Evolutionary conservation across 2,113 vertebrate species (phyloP), one percentile per base, ranked within the genome.

Genomic region (Mesitornis unicolor): DNA sequence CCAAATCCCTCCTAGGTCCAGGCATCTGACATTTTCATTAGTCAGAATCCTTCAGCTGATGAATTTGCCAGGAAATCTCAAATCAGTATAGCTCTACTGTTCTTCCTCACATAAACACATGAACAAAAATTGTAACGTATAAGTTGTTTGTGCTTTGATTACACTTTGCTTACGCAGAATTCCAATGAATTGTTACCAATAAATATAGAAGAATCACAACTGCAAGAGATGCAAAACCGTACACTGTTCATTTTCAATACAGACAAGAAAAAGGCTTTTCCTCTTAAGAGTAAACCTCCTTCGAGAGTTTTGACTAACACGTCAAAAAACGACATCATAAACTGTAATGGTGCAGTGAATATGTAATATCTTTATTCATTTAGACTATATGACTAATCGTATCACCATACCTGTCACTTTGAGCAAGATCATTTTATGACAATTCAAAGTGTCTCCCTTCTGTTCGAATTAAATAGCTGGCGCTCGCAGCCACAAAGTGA

Each of bases 51-150:
- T 88, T 95, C 68, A 70, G 61, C 42, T 70, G 86, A 70, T 38
- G 54, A 87, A 78, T 93, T 84, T 93, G 40, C 81, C 87, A 94
- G 31, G 74, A 97, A 95, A 84, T 84, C 70, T 78, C 48, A 71
- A 73, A 87, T 54, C 80, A 51, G 13, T 89, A 11, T 71, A 87
- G 82, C 31, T 31, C 10, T 4, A 77, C 43, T 63, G 77, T 51
- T 70, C 71, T 77, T 81, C 73, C 78, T 29, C 69, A 68, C 26
- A 63, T 18, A 76, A 88, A 73, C 61, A 45, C 33, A 63, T 9
- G 16, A 80, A 65, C 2, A 80, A 84, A 65, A 69, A 42, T 48
- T 75, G 25, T 11, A 89, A 38, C 22, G 50, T 38, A 2, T 59
- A 76, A 43, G 42, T 77, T 75, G 51, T 84, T n/a, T 42, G 47